Evolutionary conservation across 2,113 vertebrate genomes (phyloP).

Genomic region (Chiloscyllium plagiosum): DNA sequence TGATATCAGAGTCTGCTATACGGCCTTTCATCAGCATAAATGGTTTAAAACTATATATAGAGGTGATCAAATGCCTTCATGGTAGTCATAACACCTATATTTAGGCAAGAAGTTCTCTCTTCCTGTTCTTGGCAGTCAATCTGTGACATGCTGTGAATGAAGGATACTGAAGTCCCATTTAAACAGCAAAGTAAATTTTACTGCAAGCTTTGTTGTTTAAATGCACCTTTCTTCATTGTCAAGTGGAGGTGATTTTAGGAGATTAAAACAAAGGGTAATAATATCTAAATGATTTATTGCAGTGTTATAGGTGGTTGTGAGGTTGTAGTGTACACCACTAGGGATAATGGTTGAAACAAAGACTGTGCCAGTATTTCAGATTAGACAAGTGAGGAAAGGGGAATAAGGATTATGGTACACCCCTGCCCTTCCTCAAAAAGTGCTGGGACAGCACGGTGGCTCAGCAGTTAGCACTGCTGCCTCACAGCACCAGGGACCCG

Average conservation of each 20-base stretch:
- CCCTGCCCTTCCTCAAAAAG: neutral
- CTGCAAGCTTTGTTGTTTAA: neutral
- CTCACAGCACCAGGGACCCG: too few species aligned
- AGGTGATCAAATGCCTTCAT: slow-evolving; percentile 6
- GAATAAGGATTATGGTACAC: neutral
- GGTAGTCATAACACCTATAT: neutral
- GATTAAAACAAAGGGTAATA: neutral
- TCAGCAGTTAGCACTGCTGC: too few species aligned
- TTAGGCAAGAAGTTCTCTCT: neutral
- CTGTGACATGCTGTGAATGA: neutral
- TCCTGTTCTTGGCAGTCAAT: neutral
- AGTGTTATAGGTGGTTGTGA: neutral
- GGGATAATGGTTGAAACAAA: neutral
- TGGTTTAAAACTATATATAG: slow-evolving; percentile 35
- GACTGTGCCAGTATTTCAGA: neutral
- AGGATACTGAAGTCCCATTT: neutral
- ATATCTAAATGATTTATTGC: neutral
- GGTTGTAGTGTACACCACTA: too few species aligned
- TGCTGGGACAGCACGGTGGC: neutral
- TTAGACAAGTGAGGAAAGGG: neutral
- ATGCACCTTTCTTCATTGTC: neutral
- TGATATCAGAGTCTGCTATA: neutral
- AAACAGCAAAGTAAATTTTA: neutral
- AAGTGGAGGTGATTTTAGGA: neutral
- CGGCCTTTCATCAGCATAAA: slow-evolving; percentile 18